Base-by-base conservation (phyloP, 2,113 vertebrate species). In the Haemorhous mexicanus region DNA sequence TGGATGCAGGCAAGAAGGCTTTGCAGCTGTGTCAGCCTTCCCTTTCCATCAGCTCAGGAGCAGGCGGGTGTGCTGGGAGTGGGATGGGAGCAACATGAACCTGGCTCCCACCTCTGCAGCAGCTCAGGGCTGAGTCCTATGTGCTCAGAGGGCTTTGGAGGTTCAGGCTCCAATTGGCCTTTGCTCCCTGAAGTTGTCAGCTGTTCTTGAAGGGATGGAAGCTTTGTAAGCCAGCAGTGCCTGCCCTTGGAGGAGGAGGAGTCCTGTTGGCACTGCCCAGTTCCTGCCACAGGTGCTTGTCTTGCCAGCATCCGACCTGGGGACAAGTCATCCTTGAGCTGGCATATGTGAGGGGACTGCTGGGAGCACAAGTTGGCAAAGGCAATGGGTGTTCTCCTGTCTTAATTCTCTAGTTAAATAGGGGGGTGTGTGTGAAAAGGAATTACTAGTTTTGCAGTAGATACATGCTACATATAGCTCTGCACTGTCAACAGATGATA, bases 11-110 rank as follows among this genome's bases (percentile, higher is more conserved):
- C 3, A 10, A 55, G 61, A 78, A 21, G 35, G 46, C 22, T 92
- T 73, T 89, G n/a, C 6, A 15, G 35, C 70, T 64, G 18, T 82
- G 24, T 47, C 68, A 73, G 55, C 43, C 17, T 83, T 46, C 16
- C 3, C 0, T 37, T 84, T 37, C 58, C 37, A 24, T 69, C 32
- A 20, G 47, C 46, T 16, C 9, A 14, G 83, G 53, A 72, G 62
- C 41, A 55, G 58, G 21, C 0, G 0, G 28, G 7, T 4, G 8
- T 52, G 35, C 67, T 94, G 59, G 49, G 33, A 67, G 61, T 0
- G 1, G 49, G 27, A 43, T 1, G 24, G 70, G 66, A 76, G 75
- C 0, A 7, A 3, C 2, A 1, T 16, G 49, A 55, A 39, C 24
- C 5, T 4, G 22, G 13, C 23, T 79, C 10, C 30, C 33, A 35